A percentile compares a stretch with the other conserved stretches of the same genome.
phyloP scores from a whole-genome alignment of 2,888 invertebrate genomes.

The Callyntrura sp. region DNA sequence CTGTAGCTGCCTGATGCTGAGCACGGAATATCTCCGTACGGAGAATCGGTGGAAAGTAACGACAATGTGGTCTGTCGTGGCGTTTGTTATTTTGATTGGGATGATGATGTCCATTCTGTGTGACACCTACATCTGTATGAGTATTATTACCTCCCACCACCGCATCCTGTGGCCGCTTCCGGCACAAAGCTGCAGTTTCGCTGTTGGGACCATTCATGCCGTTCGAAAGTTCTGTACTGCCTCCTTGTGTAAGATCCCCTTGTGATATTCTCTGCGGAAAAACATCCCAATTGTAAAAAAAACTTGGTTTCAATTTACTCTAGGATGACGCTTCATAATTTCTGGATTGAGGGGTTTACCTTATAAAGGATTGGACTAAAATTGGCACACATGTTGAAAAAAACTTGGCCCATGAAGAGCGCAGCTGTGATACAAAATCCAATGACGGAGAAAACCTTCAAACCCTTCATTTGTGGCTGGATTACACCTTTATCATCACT shows the following conservation, averaged over 20 bases:
- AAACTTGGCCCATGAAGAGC: constrained; percentile 86
- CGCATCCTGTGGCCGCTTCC: constrained; percentile 30
- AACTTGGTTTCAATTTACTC: background rate
- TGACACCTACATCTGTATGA: constrained; percentile 37
- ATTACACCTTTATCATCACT: constrained; percentile 36
- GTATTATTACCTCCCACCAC: constrained; percentile 61
- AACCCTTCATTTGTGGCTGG: constrained; percentile 72
- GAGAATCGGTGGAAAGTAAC: constrained; percentile 67
- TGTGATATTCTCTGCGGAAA: constrained; percentile 74
- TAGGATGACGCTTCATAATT: background rate
- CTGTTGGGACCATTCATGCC: constrained; percentile 6
- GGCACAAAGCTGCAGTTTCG: constrained; percentile 50
- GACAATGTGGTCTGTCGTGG: constrained; percentile 61
- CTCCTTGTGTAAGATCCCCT: constrained; percentile 66
- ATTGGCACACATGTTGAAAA: constrained; percentile 87
- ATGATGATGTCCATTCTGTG: constrained; percentile 28
- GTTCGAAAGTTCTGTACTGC: constrained; percentile 58
- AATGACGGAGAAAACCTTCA: constrained; percentile 86
- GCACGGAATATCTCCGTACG: constrained; percentile 64
- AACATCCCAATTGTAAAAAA: no score
- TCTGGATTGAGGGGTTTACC: constrained; percentile 10
- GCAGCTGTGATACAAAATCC: constrained; percentile 90
- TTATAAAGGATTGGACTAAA: constrained; percentile 85
- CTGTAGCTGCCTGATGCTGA: constrained; percentile 47
- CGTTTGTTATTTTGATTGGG: background rate